phyloP scores from a whole-genome alignment of 2,113 vertebrate species.

The Ceyx cyanopectus region DNA sequence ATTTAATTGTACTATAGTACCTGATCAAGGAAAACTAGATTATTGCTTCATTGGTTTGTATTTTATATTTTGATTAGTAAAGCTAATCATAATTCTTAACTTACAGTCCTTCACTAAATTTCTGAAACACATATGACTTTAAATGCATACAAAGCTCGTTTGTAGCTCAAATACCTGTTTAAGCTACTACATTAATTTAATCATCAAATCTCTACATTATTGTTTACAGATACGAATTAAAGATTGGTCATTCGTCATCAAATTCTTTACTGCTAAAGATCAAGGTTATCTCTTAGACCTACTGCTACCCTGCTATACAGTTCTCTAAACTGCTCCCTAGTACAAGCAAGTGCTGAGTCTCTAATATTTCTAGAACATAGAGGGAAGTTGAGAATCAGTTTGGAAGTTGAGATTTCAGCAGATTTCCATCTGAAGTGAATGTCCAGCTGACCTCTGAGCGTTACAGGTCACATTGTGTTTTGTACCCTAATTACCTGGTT shows the following conservation, averaged over 20 bases:
- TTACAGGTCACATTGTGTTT: neutral
- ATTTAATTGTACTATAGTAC: neutral
- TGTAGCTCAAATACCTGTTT: neutral
- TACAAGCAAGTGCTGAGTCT: neutral
- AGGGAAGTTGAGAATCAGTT: neutral
- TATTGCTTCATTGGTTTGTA: neutral
- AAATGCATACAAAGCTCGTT: neutral
- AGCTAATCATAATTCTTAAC: neutral
- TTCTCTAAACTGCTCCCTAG: neutral
- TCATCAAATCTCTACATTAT: neutral
- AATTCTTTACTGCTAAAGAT: neutral
- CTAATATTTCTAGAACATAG: neutral
- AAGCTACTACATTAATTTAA: neutral
- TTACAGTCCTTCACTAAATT: neutral
- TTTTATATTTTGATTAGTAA: neutral
- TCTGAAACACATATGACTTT: neutral
- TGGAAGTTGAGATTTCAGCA: neutral
- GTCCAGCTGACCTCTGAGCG: neutral
- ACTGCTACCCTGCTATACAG: neutral
- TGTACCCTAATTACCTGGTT: neutral
- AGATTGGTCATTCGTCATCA: neutral
- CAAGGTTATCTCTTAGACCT: neutral
- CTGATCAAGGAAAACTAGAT: neutral
- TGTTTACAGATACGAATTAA: neutral
- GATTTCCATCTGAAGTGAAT: neutral